A percentile compares a stretch with the other conserved stretches of the same genome.
Evolutionary conservation across 1,140 invertebrate genomes (phyloP).

Genomic region (Panulirus ornatus): DNA sequence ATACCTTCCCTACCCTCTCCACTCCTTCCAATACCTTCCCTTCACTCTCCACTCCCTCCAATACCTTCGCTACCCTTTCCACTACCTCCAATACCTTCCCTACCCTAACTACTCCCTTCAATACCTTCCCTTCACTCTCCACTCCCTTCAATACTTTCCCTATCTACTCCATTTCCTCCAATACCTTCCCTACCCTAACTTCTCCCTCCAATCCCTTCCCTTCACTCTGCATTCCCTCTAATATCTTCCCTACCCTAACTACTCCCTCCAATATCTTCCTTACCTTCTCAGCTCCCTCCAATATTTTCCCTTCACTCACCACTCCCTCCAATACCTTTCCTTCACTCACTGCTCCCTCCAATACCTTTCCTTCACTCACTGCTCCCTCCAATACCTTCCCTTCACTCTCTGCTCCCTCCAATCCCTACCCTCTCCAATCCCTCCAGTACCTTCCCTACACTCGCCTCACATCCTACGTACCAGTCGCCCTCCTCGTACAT

Average conservation of each 20-base stretch:
- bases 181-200: no score
- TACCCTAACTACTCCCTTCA: background rate
- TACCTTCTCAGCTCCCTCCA: background rate
- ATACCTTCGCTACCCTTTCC: background rate
- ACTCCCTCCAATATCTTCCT: background rate
- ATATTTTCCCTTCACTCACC: background rate
- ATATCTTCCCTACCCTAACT: background rate
- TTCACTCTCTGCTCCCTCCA: background rate
- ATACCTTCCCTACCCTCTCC: background rate
- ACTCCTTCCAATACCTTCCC: background rate
- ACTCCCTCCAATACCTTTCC: background rate
- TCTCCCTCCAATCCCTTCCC: no score
- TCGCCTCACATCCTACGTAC: background rate
- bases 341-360: slow-evolving; percentile 7
- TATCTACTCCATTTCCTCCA: no score
- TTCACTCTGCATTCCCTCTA: background rate
- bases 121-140: background rate
- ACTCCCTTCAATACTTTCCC: background rate
- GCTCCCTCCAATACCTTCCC: background rate
- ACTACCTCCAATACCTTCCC: background rate
- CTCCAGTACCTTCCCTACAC: background rate
- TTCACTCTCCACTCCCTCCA: background rate
- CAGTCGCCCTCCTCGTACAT: background rate
- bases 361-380: background rate
- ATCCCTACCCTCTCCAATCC: no score